phyloP scores from a whole-genome alignment of 2,888 invertebrate species.

The Itoplectis maculator region DNA sequence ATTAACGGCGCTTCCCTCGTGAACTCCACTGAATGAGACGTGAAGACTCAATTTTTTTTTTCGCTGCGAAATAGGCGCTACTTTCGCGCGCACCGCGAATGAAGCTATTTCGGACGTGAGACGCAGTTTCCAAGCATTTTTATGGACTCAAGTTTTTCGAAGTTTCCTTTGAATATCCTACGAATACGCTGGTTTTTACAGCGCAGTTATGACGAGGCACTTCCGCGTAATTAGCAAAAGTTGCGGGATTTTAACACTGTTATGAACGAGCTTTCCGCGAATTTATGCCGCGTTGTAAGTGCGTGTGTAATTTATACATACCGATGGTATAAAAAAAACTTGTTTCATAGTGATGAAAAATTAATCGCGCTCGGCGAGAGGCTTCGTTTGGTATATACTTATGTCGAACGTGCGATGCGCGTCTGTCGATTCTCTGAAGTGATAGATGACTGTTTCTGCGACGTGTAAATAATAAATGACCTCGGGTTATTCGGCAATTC shows the following conservation, averaged over 20 bases:
- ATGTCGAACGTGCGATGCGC: not conserved
- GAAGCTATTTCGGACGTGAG: not conserved
- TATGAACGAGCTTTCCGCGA: not conserved
- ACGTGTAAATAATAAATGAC: no score
- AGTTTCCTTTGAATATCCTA: not conserved
- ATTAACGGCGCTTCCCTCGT: conserved; percentile 21
- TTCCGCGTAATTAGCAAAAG: conserved; percentile 18
- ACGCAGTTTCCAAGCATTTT: conserved; percentile 34
- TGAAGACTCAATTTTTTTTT: conserved; percentile 5
- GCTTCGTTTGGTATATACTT: not conserved
- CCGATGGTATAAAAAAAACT: conserved; percentile 14
- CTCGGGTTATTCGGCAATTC: no score
- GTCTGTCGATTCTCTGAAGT: not conserved
- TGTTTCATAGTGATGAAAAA: conserved; percentile 32
- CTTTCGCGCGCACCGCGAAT: conserved; percentile 10
- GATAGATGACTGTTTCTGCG: not conserved
- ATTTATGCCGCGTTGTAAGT: not conserved
- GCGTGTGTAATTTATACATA: not conserved
- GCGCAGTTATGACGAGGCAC: not conserved
- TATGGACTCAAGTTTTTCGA: conserved; percentile 26
- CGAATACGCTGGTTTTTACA: not conserved
- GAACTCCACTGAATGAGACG: conserved; percentile 11
- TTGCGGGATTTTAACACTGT: conserved; percentile 9
- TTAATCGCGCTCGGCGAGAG: not conserved
- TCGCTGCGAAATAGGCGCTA: not conserved